A percentile compares a stretch with the other conserved stretches of the same genome.
phyloP scores from a whole-genome alignment of 2,113 vertebrate genomes.

The Nerophis lumbriciformis region DNA sequence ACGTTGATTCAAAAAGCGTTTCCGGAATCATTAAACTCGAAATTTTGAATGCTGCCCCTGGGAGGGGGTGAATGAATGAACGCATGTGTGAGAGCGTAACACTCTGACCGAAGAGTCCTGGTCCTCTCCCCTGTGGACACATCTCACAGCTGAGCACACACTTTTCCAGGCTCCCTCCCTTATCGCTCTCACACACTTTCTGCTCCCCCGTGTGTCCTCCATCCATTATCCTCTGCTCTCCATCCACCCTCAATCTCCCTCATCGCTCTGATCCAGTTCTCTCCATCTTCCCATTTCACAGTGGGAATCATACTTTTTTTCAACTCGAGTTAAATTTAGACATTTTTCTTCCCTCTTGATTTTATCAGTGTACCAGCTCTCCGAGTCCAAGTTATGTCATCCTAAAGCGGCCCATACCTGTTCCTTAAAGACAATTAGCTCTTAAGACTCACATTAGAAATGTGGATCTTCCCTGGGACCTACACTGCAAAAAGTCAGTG shows the following conservation, averaged over 20 bases:
- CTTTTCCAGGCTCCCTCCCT: conserved; percentile 66
- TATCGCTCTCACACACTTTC: conserved; percentile 66
- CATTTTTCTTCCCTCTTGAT: conserved; percentile 12
- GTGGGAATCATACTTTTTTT: conserved; percentile 26
- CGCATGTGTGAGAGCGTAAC: conserved; percentile 10
- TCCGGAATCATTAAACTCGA: conserved; percentile 38
- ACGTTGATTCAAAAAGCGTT: conserved; percentile 16
- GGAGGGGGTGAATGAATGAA: conserved; percentile 33
- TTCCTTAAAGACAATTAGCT: too few species aligned
- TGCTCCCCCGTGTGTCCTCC: conserved; percentile 63
- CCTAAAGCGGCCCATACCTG: not conserved
- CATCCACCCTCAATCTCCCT: conserved; percentile 65
- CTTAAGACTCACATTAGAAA: not conserved
- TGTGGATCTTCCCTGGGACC: not conserved
- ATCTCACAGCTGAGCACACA: conserved; percentile 76
- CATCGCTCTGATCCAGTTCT: conserved; percentile 60
- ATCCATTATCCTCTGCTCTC: conserved; percentile 65
- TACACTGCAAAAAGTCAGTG: too few species aligned
- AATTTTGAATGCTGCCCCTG: conserved; percentile 28
- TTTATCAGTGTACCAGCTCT: conserved; percentile 18
- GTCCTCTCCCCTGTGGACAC: conserved; percentile 56
- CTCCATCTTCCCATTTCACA: conserved; percentile 25
- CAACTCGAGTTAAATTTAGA: conserved; percentile 24
- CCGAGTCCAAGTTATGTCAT: conserved; percentile 1
- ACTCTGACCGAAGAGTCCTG: conserved; percentile 50